Percentiles rank a stretch among this genome's conserved stretches.
Conservation (phyloP, 1,140 invertebrate species). For the Micrasema longulum region DNA sequence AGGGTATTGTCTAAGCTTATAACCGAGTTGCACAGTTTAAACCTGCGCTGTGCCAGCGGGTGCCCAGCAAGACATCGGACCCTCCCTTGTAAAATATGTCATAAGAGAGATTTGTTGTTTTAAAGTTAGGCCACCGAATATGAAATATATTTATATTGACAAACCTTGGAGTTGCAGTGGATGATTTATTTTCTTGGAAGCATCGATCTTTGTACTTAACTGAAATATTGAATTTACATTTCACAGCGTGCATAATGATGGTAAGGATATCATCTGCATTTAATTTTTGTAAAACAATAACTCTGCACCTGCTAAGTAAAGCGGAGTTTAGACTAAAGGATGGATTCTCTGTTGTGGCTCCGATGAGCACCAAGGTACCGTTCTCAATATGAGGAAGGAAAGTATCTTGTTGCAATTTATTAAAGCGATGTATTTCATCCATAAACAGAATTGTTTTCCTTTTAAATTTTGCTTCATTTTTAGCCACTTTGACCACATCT, state of each 20-base stretch:
- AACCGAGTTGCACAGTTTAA: too few relatives aligned
- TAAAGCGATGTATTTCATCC: conserved; percentile 92
- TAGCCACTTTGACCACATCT: conserved; percentile 78
- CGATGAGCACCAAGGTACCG: conserved; percentile 84
- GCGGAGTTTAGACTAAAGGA: conserved; percentile 87
- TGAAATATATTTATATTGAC: too few relatives aligned
- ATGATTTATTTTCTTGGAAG: neutral
- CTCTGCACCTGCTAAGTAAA: conserved; percentile 80
- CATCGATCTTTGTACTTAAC: conserved; percentile 51
- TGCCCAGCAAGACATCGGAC: too few relatives aligned
- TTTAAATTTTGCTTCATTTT: conserved; percentile 79
- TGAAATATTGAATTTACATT: conserved; percentile 57
- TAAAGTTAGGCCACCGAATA: too few relatives aligned
- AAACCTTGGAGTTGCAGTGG: conserved; percentile 20
- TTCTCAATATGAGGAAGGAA: conserved; percentile 85
- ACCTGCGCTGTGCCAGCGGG: too few relatives aligned
- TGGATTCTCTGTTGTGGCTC: conserved; percentile 91
- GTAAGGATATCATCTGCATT: conserved; percentile 68
- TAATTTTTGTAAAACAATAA: conserved; percentile 83
- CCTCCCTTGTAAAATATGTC: too few relatives aligned
- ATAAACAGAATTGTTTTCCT: conserved; percentile 84
- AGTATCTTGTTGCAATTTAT: conserved; percentile 85
- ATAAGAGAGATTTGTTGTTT: too few relatives aligned
- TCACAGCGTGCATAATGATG: conserved; percentile 75
- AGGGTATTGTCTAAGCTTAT: too few relatives aligned